Conservation (phyloP, 1,140 invertebrate genomes). For the Akabosia matsudoensis region DNA sequence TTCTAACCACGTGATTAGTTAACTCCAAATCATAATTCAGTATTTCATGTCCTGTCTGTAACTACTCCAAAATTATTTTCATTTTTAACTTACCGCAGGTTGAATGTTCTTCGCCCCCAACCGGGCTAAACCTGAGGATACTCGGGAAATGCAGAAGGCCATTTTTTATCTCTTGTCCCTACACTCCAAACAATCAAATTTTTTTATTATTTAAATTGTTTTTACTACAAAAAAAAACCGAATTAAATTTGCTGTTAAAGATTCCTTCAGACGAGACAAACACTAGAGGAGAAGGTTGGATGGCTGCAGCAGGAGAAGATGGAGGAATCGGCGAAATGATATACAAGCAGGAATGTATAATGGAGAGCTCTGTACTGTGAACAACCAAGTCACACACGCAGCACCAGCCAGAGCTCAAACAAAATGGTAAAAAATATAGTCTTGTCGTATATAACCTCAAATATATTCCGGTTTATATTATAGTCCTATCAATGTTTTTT, state of each 20-base stretch:
- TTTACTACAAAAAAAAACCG: not conserved
- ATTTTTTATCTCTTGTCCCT: slow-evolving; percentile 8
- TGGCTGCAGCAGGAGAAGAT: slow-evolving; percentile 12
- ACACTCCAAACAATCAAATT: not conserved
- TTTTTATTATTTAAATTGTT: not conserved
- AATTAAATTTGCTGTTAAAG: not conserved
- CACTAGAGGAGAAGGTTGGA: not conserved
- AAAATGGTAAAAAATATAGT: not conserved
- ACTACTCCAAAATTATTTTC: too few species aligned
- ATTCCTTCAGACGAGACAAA: not conserved
- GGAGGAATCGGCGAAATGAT: slow-evolving; percentile 12
- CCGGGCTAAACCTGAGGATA: not conserved
- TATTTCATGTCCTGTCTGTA: too few species aligned
- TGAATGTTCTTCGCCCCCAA: slow-evolving; percentile 20
- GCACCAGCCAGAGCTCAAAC: not conserved
- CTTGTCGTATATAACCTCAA: too few species aligned
- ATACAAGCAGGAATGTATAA: not conserved
- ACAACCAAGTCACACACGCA: too few species aligned
- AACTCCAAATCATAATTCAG: too few species aligned
- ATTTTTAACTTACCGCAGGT: slow-evolving; percentile 2
- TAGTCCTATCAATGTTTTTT: too few species aligned
- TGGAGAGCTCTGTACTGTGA: not conserved
- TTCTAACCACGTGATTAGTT: too few species aligned
- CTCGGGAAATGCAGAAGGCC: slow-evolving; percentile 3
- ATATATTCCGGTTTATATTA: too few species aligned